These are phyloP conservation scores for Varanus salvator DNA, from an alignment of 2,113 vertebrate genomes.

Conservation along the genomic window DNA sequence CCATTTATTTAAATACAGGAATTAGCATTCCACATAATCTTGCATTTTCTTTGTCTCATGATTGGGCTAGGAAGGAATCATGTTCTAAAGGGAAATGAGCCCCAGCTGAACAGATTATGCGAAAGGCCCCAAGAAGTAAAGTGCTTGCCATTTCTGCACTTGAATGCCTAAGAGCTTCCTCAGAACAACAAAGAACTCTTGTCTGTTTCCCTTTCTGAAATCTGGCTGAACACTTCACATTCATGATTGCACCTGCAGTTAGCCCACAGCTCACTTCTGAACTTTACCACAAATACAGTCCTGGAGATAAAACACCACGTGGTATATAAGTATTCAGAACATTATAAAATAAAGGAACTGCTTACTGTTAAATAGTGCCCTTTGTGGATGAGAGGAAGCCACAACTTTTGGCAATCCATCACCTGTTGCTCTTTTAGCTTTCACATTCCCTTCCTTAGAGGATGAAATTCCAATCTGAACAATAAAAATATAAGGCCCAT, in stretches of 20 bases:
- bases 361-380: slow-evolving; percentile 79
- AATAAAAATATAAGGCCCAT: slow-evolving; percentile 94
- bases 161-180: neutral
- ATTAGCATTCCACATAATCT: neutral
- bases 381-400: slow-evolving; percentile 41
- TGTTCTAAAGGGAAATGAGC: neutral
- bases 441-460: slow-evolving; percentile 60
- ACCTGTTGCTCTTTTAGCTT: slow-evolving; percentile 43
- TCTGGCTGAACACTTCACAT: neutral
- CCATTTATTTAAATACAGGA: neutral
- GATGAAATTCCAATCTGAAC: slow-evolving; percentile 77
- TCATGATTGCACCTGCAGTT: neutral
- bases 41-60: neutral
- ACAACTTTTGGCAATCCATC: slow-evolving; percentile 39
- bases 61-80: neutral
- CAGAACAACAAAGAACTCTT: slow-evolving; percentile 1
- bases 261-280: neutral
- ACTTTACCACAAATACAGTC: neutral
- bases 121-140: slow-evolving; percentile 8
- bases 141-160: neutral
- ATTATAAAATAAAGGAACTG: slow-evolving; percentile 3
- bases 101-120: neutral
- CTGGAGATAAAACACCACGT: neutral
- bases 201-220: neutral
- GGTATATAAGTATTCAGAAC: neutral